Evolutionary conservation across 1,140 invertebrate species (phyloP).

Genomic region (Proales similis): DNA sequence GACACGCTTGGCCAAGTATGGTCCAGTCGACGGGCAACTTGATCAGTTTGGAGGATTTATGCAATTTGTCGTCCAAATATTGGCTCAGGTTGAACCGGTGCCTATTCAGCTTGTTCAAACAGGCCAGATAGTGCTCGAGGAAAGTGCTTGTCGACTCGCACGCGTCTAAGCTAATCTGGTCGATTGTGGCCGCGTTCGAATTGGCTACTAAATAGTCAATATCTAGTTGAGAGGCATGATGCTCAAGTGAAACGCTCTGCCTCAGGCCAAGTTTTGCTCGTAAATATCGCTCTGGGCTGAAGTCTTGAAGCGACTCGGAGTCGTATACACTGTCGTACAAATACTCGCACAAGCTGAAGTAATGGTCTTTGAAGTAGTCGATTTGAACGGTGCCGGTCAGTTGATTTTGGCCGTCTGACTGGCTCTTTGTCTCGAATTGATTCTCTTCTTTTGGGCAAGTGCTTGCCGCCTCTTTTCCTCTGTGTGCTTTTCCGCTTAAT

Average conservation of each 20-base stretch:
- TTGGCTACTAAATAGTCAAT: too few species aligned
- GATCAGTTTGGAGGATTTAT: background rate
- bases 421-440: too few species aligned
- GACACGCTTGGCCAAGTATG: background rate
- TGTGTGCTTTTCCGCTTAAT: too few species aligned
- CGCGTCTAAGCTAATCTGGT: too few species aligned
- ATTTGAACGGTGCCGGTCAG: conserved; percentile 11
- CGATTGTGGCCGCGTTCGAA: too few species aligned
- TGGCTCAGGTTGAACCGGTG: background rate
- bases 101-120: background rate
- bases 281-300: background rate
- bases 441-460: too few species aligned
- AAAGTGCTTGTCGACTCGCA: too few species aligned
- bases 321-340: conserved; percentile 27
- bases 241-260: too few species aligned
- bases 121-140: background rate
- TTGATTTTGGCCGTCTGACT: too few species aligned
- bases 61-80: background rate
- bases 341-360: conserved; percentile 21
- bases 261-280: background rate
- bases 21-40: background rate
- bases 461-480: too few species aligned
- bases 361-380: conserved; percentile 24
- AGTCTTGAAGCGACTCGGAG: background rate
- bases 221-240: too few species aligned